A percentile compares a stretch with the other conserved stretches of the same genome.
Conservation (phyloP, 2,797 vertebrate genomes). For the Diplodus sargus region DNA sequence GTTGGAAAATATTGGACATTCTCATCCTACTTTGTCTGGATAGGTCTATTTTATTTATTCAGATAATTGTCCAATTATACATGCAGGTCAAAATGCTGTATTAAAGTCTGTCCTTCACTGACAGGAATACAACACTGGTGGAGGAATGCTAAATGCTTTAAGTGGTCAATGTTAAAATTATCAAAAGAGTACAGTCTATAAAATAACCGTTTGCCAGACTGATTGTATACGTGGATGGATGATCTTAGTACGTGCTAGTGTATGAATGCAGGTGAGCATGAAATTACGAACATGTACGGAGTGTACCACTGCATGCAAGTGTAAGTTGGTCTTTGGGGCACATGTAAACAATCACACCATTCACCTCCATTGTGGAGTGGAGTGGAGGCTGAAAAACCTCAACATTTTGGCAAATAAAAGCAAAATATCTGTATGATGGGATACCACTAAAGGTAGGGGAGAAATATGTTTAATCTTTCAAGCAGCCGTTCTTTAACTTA, state of each 20-base stretch:
- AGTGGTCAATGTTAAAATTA: background rate
- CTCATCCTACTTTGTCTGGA: no score
- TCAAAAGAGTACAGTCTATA: background rate
- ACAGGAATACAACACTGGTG: background rate
- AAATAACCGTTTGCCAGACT: conserved; percentile 8
- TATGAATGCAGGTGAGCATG: conserved; percentile 10
- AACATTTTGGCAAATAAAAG: no score
- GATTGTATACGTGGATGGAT: conserved; percentile 62
- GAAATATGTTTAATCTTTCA: no score
- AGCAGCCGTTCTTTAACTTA: no score
- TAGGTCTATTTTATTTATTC: background rate
- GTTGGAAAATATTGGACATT: no score
- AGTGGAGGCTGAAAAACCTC: no score
- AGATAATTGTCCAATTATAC: conserved; percentile 1
- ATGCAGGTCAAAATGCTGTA: background rate
- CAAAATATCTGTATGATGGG: no score
- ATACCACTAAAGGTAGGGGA: no score
- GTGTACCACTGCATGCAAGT: conserved; percentile 26
- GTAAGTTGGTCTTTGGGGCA: conserved; percentile 5
- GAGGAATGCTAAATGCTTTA: background rate
- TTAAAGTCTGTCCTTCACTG: conserved; percentile 1
- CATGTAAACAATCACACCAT: background rate
- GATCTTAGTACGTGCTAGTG: conserved; percentile 6
- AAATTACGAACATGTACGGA: conserved; percentile 3
- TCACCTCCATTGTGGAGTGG: no score